A percentile compares a stretch with the other conserved stretches of the same genome.
phyloP scores from a whole-genome alignment of 2,797 vertebrate genomes.

The Muraenolepis orangiensis region DNA sequence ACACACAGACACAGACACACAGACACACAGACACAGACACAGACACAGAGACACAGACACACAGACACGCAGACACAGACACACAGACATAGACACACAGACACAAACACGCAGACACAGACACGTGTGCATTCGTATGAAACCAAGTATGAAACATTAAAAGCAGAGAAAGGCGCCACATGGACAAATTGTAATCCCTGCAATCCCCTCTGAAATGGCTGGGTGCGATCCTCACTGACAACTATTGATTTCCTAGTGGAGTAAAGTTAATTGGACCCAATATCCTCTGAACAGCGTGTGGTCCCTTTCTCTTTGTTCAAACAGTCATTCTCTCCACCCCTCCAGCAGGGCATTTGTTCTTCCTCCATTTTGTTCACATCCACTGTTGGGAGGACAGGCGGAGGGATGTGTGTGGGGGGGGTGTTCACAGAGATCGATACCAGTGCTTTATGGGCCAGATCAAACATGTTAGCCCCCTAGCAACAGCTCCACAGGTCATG shows the following conservation, averaged over 20 bases:
- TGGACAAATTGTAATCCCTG: conserved; percentile 56
- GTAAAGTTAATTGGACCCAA: conserved; percentile 68
- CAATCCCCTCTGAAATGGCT: conserved; percentile 60
- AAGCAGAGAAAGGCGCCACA: conserved; percentile 33
- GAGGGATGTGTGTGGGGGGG: conserved; percentile 49
- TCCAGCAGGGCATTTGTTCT: conserved; percentile 63
- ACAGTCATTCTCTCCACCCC: conserved; percentile 64
- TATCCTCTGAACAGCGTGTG: conserved; percentile 60
- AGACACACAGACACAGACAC: too few relatives aligned
- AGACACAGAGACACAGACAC: too few relatives aligned
- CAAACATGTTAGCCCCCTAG: conserved; percentile 63
- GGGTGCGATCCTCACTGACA: conserved; percentile 67
- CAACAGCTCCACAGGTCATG: conserved; percentile 46
- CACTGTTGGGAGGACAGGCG: conserved; percentile 20
- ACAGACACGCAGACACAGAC: too few relatives aligned
- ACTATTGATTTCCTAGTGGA: conserved; percentile 64
- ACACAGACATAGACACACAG: too few relatives aligned
- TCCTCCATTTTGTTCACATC: conserved; percentile 58
- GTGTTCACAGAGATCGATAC: conserved; percentile 70
- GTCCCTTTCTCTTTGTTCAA: conserved; percentile 60
- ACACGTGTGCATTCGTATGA: too few relatives aligned
- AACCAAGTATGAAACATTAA: too few relatives aligned
- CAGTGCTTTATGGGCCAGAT: conserved; percentile 69
- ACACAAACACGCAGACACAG: conserved; percentile 40
- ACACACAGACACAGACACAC: too few relatives aligned